Conservation (phyloP, 2,888 invertebrate genomes). For the Clusia tigrina region DNA sequence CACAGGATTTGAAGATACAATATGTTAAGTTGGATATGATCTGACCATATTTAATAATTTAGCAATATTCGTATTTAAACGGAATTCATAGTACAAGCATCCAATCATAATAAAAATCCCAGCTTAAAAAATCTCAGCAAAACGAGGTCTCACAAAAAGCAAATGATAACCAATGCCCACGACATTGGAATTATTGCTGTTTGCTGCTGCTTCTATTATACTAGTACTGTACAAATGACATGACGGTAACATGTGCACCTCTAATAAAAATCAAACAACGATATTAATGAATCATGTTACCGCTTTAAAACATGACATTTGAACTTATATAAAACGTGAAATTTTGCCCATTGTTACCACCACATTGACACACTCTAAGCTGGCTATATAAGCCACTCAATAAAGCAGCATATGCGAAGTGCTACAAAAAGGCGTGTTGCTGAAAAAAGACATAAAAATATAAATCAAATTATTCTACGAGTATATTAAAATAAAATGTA, state of each 20-base stretch:
- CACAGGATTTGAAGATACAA: too few relatives aligned
- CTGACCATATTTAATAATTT: too few relatives aligned
- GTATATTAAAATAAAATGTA: not conserved
- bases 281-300: not conserved
- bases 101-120: too few relatives aligned
- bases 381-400: not conserved
- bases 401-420: too few relatives aligned
- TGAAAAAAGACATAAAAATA: conserved; percentile 40
- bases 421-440: conserved; percentile 48
- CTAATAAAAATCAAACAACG: not conserved
- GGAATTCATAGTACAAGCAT: too few relatives aligned
- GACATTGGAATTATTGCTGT: too few relatives aligned
- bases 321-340: conserved; percentile 10
- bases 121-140: too few relatives aligned
- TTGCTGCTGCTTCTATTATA: not conserved
- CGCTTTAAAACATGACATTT: conserved; percentile 10
- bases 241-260: not conserved
- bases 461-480: conserved; percentile 43
- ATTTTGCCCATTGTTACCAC: conserved; percentile 1
- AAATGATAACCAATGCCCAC: too few relatives aligned
- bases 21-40: too few relatives aligned
- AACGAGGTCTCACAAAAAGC: too few relatives aligned
- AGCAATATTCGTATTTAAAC: too few relatives aligned
- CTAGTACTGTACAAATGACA: not conserved
- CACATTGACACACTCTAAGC: too few relatives aligned